Evolutionary conservation across 2,888 invertebrate genomes (phyloP).

Genomic region (Euplexia lucipara): DNA sequence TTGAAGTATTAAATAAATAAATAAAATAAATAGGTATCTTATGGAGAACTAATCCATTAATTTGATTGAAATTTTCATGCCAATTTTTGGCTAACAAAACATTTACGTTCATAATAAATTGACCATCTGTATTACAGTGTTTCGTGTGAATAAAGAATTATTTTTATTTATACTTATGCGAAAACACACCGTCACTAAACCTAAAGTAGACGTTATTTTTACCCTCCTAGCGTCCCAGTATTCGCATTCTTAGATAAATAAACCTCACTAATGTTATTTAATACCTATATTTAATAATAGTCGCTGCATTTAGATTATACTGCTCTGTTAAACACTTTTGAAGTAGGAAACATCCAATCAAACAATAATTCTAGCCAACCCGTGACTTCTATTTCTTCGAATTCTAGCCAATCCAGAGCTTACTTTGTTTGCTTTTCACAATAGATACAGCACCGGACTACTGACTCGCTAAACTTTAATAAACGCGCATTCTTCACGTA

Average conservation of each 20-base stretch:
- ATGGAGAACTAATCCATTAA: too few relatives aligned
- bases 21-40: too few relatives aligned
- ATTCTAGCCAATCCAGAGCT: too few relatives aligned
- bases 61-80: too few relatives aligned
- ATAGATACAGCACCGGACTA: slow-evolving; percentile 30
- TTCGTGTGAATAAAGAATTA: too few relatives aligned
- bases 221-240: too few relatives aligned
- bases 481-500: slow-evolving; percentile 45
- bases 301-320: background rate
- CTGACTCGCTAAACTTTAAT: slow-evolving; percentile 52
- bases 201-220: too few relatives aligned
- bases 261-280: background rate
- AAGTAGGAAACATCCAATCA: slow-evolving; percentile 27
- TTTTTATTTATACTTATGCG: background rate
- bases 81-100: too few relatives aligned
- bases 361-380: slow-evolving; percentile 11
- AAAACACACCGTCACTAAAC: background rate
- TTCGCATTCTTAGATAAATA: background rate
- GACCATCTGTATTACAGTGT: too few relatives aligned
- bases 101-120: too few relatives aligned
- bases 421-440: slow-evolving; percentile 47
- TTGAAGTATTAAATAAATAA: too few relatives aligned
- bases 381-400: too few relatives aligned
- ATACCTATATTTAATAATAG: background rate
- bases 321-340: background rate